Evolutionary conservation across 37 sponge, comb jelly and placozoan species (phyloP).

Genomic region (Eunapius fragilis): DNA sequence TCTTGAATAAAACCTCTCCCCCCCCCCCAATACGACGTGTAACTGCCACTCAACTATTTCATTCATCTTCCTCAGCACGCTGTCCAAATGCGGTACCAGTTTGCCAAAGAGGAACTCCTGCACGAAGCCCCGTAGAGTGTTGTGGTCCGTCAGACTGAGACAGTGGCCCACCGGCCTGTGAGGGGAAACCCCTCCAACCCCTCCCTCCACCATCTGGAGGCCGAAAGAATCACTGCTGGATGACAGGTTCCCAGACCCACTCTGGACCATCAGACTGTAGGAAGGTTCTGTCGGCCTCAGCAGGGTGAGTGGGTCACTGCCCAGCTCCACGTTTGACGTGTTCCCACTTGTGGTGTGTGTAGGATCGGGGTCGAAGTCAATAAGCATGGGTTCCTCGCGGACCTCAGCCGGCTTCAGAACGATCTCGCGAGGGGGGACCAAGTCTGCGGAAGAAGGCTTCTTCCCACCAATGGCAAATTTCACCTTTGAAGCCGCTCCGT

Average conservation of each 20-base stretch:
- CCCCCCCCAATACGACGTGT: too few relatives aligned
- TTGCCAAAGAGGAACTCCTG: too few relatives aligned
- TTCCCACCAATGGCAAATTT: background rate
- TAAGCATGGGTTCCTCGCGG: slow-evolving; percentile 47
- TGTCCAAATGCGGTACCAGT: background rate
- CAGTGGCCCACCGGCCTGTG: slow-evolving; percentile 43
- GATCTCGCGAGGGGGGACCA: background rate
- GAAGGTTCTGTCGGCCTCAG: background rate
- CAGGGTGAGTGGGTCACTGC: slow-evolving; percentile 47
- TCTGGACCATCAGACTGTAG: background rate
- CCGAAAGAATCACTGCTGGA: background rate
- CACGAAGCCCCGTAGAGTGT: slow-evolving; percentile 48
- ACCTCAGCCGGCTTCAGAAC: slow-evolving; percentile 19
- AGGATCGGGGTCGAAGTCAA: background rate
- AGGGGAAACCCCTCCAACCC: background rate
- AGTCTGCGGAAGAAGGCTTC: background rate
- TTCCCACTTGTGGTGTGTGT: background rate
- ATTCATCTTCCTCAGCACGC: background rate
- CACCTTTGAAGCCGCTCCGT: background rate
- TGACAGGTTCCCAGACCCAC: background rate
- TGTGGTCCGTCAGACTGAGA: slow-evolving; percentile 64
- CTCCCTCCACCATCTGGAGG: background rate
- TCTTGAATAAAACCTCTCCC: too few relatives aligned
- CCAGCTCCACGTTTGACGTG: slow-evolving; percentile 3
- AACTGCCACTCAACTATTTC: background rate